A percentile compares a stretch with the other conserved stretches of the same genome.
Evolutionary conservation across 2,113 vertebrate genomes (phyloP).

Genomic region (Myotis davidii): DNA sequence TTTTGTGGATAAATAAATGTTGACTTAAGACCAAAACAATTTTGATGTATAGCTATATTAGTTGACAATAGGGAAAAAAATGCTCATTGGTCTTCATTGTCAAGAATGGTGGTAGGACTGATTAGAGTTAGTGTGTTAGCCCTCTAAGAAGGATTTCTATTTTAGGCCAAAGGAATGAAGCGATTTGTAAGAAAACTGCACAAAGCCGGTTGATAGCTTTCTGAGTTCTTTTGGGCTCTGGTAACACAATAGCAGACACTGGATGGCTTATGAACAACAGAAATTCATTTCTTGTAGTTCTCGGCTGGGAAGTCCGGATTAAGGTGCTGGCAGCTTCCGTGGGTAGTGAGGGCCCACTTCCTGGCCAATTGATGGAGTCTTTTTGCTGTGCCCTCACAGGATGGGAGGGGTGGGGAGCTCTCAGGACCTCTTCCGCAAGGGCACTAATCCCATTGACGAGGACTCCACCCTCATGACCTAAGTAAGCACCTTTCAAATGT

Average conservation of each 20-base stretch:
- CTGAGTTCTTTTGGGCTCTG: not conserved
- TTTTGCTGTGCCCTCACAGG: not conserved
- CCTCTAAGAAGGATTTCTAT: constrained; percentile 23
- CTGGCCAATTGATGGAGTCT: not conserved
- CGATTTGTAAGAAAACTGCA: not conserved
- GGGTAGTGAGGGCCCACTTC: not conserved
- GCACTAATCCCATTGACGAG: not conserved
- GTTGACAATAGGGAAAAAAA: not conserved
- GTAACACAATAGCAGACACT: not conserved
- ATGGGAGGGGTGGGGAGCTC: not conserved
- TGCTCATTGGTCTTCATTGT: not conserved
- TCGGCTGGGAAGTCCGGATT: not conserved
- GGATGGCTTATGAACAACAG: not conserved
- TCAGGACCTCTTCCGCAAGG: not conserved
- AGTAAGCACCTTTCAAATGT: not conserved
- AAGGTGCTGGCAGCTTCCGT: not conserved
- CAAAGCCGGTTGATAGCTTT: not conserved
- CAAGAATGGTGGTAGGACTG: not conserved
- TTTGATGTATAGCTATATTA: not conserved
- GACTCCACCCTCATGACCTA: not conserved
- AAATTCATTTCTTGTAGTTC: not conserved
- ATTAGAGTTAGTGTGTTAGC: not conserved
- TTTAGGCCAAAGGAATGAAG: not conserved
- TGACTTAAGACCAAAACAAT: not conserved
- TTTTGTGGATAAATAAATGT: constrained; percentile 41